Percentiles rank a stretch among this genome's conserved stretches.
These are phyloP conservation scores for Thera obeliscata DNA, from an alignment of 2,888 invertebrate genomes.

Conservation along the genomic window DNA sequence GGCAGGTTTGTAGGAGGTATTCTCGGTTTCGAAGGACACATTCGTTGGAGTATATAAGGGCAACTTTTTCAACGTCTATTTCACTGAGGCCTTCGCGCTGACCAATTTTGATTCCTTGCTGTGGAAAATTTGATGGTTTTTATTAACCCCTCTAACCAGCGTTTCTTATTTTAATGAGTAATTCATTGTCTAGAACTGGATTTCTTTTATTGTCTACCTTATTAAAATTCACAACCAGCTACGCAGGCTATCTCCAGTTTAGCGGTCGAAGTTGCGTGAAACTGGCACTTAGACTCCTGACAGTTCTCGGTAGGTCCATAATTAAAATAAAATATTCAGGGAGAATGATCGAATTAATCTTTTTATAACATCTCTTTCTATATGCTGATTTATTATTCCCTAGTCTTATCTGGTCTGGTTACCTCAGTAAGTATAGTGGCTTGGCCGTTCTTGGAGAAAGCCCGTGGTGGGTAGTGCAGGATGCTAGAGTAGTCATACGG, in stretches of 20 bases:
- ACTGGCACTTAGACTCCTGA: too few relatives aligned
- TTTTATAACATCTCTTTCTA: too few relatives aligned
- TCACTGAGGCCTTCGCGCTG: constrained; percentile 73
- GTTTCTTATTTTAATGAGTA: too few relatives aligned
- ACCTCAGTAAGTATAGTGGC: constrained; percentile 88
- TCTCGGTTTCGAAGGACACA: constrained; percentile 68
- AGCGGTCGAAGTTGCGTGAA: too few relatives aligned
- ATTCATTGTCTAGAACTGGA: too few relatives aligned
- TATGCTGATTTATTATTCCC: too few relatives aligned
- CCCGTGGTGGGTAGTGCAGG: constrained; percentile 90
- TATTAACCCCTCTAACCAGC: not conserved
- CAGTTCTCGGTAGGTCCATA: too few relatives aligned
- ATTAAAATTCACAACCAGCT: too few relatives aligned
- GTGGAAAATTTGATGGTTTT: not conserved
- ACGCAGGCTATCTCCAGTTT: too few relatives aligned
- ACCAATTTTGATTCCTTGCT: constrained; percentile 64
- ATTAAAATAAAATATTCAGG: too few relatives aligned
- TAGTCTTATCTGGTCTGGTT: not conserved
- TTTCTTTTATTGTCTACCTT: too few relatives aligned
- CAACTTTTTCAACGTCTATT: constrained; percentile 67
- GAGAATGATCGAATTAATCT: too few relatives aligned
- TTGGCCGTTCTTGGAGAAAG: constrained; percentile 89
- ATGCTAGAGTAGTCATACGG: constrained; percentile 90
- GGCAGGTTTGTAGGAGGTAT: constrained; percentile 71
- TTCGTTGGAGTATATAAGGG: constrained; percentile 62